Conservation (phyloP, 2,113 vertebrate species). For the Mastomys coucha region DNA sequence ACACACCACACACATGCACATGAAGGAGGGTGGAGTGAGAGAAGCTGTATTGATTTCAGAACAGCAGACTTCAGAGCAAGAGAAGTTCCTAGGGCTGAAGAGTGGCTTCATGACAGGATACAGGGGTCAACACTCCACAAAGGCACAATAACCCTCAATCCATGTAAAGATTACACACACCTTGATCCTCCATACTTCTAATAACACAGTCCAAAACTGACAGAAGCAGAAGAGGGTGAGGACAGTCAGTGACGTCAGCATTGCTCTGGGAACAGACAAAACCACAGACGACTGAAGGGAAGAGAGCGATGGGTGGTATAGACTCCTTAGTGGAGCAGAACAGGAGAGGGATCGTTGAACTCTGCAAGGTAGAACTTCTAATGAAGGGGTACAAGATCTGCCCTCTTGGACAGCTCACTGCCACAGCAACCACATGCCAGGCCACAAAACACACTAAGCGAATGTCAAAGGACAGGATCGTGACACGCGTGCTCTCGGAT, state of each 20-base stretch:
- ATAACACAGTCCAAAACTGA: not conserved
- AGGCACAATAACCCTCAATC: not conserved
- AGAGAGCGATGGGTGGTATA: not conserved
- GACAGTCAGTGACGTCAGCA: not conserved
- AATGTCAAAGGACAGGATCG: not conserved
- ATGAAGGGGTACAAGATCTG: not conserved
- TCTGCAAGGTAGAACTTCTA: not conserved
- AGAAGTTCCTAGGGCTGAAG: not conserved
- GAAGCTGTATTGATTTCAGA: not conserved
- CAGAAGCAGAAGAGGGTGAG: not conserved
- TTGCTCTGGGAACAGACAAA: not conserved
- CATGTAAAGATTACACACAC: not conserved
- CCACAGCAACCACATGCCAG: not conserved
- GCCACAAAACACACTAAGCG: not conserved
- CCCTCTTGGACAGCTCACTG: not conserved
- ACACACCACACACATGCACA: not conserved
- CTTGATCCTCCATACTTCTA: not conserved
- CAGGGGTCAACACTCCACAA: not conserved
- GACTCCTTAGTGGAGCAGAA: not conserved
- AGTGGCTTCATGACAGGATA: not conserved
- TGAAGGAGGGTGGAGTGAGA: not conserved
- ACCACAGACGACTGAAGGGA: not conserved
- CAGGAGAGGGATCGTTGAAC: not conserved
- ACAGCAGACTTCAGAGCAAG: not conserved
- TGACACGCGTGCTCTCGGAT: not conserved